A percentile compares a stretch with the other conserved stretches of the same genome.
phyloP scores from a whole-genome alignment of 2,797 vertebrate species.

The Dendrocincla fuliginosa region DNA sequence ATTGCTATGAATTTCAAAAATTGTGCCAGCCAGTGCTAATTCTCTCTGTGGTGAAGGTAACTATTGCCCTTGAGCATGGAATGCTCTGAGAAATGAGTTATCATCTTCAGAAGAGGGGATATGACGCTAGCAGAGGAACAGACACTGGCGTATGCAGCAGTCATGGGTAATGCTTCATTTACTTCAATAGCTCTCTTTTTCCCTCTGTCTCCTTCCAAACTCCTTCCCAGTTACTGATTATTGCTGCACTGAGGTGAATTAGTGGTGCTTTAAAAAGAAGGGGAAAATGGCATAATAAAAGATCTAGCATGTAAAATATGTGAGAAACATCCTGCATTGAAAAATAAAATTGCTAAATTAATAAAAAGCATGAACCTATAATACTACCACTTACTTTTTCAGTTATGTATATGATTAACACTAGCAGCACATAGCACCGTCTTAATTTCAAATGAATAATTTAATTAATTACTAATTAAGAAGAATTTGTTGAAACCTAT shows the following conservation, averaged over 20 bases:
- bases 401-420: not conserved
- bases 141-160: not conserved
- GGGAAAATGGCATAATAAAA: not conserved
- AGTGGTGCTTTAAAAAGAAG: conserved; percentile 38
- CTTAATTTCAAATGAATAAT: not conserved
- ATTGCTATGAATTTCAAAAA: conserved; percentile 29
- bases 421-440: not conserved
- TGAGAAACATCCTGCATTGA: not conserved
- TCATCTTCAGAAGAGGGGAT: not conserved
- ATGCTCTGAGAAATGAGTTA: conserved; percentile 24
- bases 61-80: conserved; percentile 22
- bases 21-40: conserved; percentile 17
- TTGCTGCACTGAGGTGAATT: conserved; percentile 22
- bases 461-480: not conserved
- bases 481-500: not conserved
- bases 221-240: conserved; percentile 9
- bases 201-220: not conserved
- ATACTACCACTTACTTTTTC: not conserved
- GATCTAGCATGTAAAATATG: not conserved
- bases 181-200: not conserved
- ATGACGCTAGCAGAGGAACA: not conserved
- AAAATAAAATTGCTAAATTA: conserved; percentile 17
- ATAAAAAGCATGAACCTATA: not conserved
- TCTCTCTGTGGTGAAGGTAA: conserved; percentile 3
- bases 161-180: conserved; percentile 33